Conservation (phyloP, 2,797 vertebrate species). For the Chaetophractus vellerosus region DNA sequence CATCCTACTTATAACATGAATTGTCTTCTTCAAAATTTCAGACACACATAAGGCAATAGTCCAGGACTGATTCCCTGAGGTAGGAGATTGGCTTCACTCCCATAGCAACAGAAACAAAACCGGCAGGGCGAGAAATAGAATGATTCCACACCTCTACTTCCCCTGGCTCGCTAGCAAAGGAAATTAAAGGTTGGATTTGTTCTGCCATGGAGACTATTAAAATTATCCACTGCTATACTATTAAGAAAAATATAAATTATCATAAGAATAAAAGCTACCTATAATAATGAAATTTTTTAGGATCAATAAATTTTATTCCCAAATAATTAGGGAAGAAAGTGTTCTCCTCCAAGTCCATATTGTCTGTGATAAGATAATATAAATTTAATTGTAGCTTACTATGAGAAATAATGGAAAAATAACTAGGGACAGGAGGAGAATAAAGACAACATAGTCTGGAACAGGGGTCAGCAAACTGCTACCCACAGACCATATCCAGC, state of each 20-base stretch:
- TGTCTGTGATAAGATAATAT: not conserved
- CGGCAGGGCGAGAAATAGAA: not conserved
- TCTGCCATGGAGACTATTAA: not conserved
- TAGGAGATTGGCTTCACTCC: not conserved
- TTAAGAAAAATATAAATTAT: not conserved
- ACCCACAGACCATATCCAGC: not conserved
- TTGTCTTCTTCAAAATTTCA: constrained; percentile 1
- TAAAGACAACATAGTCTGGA: not conserved
- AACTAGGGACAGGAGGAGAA: not conserved
- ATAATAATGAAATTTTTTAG: constrained; percentile 28
- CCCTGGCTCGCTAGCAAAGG: not conserved
- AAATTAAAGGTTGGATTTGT: constrained; percentile 38
- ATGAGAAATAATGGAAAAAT: constrained; percentile 52
- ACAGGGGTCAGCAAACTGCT: not conserved
- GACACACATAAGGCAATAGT: not conserved
- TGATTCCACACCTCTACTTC: not conserved
- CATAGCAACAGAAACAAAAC: constrained; percentile 51
- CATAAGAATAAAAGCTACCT: not conserved
- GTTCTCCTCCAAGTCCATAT: not conserved
- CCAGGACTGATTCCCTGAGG: constrained; percentile 6
- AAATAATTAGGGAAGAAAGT: constrained; percentile 49
- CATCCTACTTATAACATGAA: not conserved
- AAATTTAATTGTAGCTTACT: constrained; percentile 38
- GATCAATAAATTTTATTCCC: constrained; percentile 2
- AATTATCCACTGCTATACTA: not conserved